Evolutionary conservation across 2,888 invertebrate species (phyloP).

Genomic region (Eupithecia exiguata): DNA sequence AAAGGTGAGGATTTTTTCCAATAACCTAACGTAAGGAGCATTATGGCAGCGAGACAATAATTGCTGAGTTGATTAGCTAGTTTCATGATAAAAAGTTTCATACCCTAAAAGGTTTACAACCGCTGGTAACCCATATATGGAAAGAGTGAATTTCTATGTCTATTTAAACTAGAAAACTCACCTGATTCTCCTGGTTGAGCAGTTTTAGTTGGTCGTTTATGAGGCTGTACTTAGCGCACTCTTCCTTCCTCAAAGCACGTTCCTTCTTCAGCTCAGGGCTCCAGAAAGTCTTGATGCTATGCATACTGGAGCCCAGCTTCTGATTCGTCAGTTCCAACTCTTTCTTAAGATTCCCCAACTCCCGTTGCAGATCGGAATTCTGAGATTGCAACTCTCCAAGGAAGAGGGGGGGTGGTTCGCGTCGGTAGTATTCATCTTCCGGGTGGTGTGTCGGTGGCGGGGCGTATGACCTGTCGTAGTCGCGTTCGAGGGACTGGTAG

Average conservation of each 20-base stretch:
- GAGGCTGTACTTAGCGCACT: constrained; percentile 97
- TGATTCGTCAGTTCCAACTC: constrained; percentile 98
- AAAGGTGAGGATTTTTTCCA: not conserved
- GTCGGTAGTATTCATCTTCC: constrained; percentile 85
- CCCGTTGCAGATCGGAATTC: constrained; percentile 96
- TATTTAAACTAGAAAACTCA: constrained; percentile 67
- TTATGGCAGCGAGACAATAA: not conserved
- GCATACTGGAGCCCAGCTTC: constrained; percentile 99
- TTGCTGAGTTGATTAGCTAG: not conserved
- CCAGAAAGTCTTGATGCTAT: constrained; percentile 99
- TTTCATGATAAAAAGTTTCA: not conserved
- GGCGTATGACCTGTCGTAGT: constrained; percentile 93
- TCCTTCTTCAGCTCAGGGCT: constrained; percentile 99
- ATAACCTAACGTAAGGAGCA: not conserved
- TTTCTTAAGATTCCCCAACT: constrained; percentile 94
- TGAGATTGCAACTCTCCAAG: constrained; percentile 95
- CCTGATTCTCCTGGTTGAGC: constrained; percentile 98
- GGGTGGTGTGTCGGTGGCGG: constrained; percentile 88
- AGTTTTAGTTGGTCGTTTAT: constrained; percentile 98
- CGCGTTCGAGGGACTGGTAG: constrained; percentile 91
- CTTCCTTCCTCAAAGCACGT: constrained; percentile 97
- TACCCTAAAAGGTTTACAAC: constrained; percentile 2
- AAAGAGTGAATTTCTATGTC: not conserved
- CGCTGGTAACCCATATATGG: not conserved
- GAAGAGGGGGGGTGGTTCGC: constrained; percentile 86